phyloP scores from a whole-genome alignment of 1,140 invertebrate genomes.

The Ericerus pela region DNA sequence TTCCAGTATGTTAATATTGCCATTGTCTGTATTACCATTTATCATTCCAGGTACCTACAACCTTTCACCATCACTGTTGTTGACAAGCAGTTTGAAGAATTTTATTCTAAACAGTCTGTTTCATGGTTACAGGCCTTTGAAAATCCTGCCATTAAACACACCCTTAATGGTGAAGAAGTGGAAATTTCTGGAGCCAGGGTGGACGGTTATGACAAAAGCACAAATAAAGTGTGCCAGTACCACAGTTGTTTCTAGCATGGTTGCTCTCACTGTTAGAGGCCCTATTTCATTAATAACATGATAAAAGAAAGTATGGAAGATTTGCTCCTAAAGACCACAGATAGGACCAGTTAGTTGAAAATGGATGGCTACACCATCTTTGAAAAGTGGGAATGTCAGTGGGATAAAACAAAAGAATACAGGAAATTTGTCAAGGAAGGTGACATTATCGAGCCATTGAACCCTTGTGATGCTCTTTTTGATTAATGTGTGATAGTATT shows the following conservation, averaged over 20 bases:
- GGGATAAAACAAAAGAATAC: no score
- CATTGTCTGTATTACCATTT: background rate
- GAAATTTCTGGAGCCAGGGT: background rate
- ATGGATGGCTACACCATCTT: no score
- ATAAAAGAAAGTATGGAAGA: no score
- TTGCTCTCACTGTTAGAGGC: background rate
- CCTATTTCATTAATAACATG: no score
- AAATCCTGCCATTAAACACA: constrained; percentile 4
- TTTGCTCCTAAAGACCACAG: no score
- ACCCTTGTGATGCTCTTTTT: no score
- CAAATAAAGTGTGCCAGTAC: background rate
- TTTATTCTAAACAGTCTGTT: background rate
- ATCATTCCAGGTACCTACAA: background rate
- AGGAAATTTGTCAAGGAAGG: no score
- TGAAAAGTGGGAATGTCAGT: no score
- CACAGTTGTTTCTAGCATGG: constrained; percentile 8
- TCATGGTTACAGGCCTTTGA: constrained; percentile 1
- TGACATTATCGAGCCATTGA: no score
- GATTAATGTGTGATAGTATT: no score
- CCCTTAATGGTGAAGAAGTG: background rate
- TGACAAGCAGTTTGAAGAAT: background rate
- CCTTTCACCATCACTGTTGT: background rate
- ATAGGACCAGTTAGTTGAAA: no score
- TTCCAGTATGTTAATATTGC: constrained; percentile 7
- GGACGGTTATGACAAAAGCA: background rate